These are phyloP conservation scores for Hystrix cristata DNA, from an alignment of 2,113 vertebrate species.

Conservation along the genomic window DNA sequence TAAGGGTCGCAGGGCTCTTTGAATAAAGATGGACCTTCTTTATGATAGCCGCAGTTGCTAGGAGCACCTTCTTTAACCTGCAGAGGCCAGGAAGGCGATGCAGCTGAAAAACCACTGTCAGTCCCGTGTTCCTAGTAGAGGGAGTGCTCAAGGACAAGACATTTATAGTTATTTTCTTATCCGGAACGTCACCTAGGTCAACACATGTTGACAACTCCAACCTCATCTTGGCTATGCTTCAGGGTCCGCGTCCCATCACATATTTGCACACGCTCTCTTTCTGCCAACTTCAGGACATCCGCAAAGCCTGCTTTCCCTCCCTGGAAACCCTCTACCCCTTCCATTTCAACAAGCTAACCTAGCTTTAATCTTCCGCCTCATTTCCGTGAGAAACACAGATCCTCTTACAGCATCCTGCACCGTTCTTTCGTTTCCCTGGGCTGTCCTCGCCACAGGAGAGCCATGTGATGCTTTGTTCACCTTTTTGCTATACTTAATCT, in stretches of 20 bases:
- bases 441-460: background rate
- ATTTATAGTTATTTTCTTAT: background rate
- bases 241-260: background rate
- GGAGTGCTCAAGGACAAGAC: background rate
- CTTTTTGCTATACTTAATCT: background rate
- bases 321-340: background rate
- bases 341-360: background rate
- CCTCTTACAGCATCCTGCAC: background rate
- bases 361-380: background rate
- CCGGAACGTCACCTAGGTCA: background rate
- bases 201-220: background rate
- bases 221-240: background rate
- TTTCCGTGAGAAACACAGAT: background rate
- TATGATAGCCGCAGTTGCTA: background rate
- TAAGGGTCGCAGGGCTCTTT: background rate
- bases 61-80: background rate
- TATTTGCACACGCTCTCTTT: background rate
- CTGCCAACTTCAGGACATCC: background rate
- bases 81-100: background rate
- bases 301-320: background rate
- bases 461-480: background rate
- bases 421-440: background rate
- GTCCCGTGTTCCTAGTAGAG: background rate
- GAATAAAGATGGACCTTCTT: background rate
- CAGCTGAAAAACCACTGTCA: background rate